Evolutionary conservation across 2,888 invertebrate species (phyloP).

Genomic region (Hypena proboscidalis): DNA sequence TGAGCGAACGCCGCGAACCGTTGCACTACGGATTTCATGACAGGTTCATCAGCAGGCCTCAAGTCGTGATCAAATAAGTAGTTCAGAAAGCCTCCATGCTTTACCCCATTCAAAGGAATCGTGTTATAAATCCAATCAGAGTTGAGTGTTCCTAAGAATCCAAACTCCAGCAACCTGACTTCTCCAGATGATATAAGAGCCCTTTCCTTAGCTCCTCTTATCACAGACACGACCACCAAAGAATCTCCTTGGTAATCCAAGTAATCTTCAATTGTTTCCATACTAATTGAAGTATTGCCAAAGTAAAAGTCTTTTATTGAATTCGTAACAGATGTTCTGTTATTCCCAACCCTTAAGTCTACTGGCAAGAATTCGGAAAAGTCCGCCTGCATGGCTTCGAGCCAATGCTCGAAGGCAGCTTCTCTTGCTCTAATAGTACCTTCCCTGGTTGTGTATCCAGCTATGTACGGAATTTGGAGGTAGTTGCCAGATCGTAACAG

Average conservation of each 20-base stretch:
- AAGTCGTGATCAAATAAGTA: conserved; percentile 67
- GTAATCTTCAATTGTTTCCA: conserved; percentile 66
- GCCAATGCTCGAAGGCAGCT: conserved; percentile 57
- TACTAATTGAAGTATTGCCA: conserved; percentile 47
- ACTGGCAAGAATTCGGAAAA: conserved; percentile 68
- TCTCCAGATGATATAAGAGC: conserved; percentile 54
- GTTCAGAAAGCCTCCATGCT: conserved; percentile 68
- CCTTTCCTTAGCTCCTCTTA: conserved; percentile 65
- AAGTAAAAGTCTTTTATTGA: conserved; percentile 66
- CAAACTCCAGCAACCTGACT: conserved; percentile 67
- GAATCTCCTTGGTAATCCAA: conserved; percentile 73
- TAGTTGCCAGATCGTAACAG: conserved; percentile 63
- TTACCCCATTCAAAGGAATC: conserved; percentile 63
- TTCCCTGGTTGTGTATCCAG: conserved; percentile 68
- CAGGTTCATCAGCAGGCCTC: conserved; percentile 43
- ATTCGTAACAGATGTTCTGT: conserved; percentile 46
- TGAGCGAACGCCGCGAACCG: conserved; percentile 46
- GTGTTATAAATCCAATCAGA: conserved; percentile 62
- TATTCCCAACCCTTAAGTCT: conserved; percentile 57
- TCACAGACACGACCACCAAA: conserved; percentile 59
- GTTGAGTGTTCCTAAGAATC: conserved; percentile 61
- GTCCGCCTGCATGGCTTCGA: conserved; percentile 63
- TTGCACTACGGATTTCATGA: conserved; percentile 49
- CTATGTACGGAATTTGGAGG: conserved; percentile 65
- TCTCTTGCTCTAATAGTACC: conserved; percentile 67